Conservation (phyloP, 2,888 invertebrate genomes). For the Arctia plantaginis region DNA sequence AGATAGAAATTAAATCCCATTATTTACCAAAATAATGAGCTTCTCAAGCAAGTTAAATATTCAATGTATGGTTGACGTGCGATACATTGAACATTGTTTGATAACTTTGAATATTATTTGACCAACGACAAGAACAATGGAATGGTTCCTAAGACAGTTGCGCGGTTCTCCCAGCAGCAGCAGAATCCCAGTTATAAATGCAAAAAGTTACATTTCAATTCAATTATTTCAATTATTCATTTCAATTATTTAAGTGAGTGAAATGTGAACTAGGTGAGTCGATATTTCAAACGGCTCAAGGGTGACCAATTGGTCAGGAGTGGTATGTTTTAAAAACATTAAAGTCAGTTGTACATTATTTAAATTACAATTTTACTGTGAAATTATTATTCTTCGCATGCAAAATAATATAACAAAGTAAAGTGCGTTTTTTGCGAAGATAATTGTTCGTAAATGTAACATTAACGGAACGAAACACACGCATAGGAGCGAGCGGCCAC, state of each 20-base stretch:
- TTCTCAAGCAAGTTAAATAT: not conserved
- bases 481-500: not conserved
- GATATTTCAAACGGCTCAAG: not conserved
- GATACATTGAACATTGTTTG: not conserved
- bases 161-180: not conserved
- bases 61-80: not conserved
- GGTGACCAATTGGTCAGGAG: not conserved
- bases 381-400: not conserved
- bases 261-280: not conserved
- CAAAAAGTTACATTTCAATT: not conserved
- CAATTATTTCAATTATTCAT: not conserved
- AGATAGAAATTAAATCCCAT: not conserved
- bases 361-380: not conserved
- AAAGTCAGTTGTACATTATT: not conserved
- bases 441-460: slow-evolving; percentile 8
- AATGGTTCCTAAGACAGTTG: not conserved
- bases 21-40: no score
- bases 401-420: not conserved
- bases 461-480: not conserved
- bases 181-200: not conserved
- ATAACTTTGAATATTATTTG: not conserved
- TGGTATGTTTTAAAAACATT: not conserved
- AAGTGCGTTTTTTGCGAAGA: not conserved
- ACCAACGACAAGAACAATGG: not conserved
- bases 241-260: no score